Base-by-base conservation (phyloP, 2,888 invertebrate genomes). In the Polymixis lichenea region DNA sequence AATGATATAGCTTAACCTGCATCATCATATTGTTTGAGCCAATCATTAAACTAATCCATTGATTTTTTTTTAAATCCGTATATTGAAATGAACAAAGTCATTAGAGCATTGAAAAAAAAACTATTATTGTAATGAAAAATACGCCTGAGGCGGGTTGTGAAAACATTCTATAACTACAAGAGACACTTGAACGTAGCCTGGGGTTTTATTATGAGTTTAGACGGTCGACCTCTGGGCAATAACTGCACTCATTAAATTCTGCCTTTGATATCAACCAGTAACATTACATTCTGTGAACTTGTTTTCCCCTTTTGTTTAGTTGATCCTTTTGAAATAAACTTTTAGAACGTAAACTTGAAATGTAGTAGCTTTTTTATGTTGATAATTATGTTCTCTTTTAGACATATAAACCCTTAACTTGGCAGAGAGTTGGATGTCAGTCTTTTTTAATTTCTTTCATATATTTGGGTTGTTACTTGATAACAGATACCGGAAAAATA, bases 211-310 rank as follows among this genome's bases (percentile, higher is more conserved):
- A 77, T 72, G 77, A 65, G 77, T 82, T 75, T 82, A 79, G 76
- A 72, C 76, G 74, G 66, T 28, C 74, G 65, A 82, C 75, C 83
- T 83, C 72, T 68, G 72, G 70, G 83, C 70, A 76, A 71, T 69
- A 80, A 80, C 81, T 80, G 78, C 72, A 71, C 60, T 71, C 77
- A 84, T 87, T 87, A 86, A 84, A 87, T 75, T 87, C 72, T 82
- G 74, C 78, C 72, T 84, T 84, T 82, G 87, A 78, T 86, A 85
- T 78, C 53, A 81, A 66, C 72, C 43, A 73, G 79, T 73, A 77
- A 74, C 76, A 80, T 77, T 79, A 84, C 66, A 60, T 84, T 82
- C 71, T 84, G 71, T 82, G 73, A 84, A 85, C 75, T 86, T 72
- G 71, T 77, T 72, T 78, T 87, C 66, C 70, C 64, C 74, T 76